Percentiles rank a stretch among this genome's conserved stretches.
These are phyloP conservation scores for Exocentrus adspersus DNA, from an alignment of 2,888 invertebrate genomes.

Conservation along the genomic window DNA sequence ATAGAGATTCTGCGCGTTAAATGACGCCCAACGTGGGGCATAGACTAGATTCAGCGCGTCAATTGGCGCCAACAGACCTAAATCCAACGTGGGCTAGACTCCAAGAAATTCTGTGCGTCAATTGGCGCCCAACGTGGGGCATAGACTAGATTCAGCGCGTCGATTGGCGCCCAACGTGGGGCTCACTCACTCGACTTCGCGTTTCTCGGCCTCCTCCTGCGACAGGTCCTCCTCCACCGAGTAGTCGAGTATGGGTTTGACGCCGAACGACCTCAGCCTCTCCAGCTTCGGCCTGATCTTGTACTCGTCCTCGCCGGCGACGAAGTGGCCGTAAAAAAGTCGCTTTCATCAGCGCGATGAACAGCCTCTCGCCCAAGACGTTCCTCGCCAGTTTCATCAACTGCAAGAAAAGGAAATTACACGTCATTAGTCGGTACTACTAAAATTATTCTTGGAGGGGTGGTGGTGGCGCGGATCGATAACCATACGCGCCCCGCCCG, in stretches of 20 bases:
- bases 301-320: slow-evolving; percentile 93
- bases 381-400: slow-evolving; percentile 83
- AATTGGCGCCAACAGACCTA: too few relatives aligned
- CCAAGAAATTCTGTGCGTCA: too few relatives aligned
- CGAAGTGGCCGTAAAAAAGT: slow-evolving; percentile 99
- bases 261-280: slow-evolving; percentile 91
- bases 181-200: slow-evolving; percentile 87
- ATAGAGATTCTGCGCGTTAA: background rate
- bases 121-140: background rate
- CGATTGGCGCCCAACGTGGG: background rate
- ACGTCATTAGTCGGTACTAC: too few relatives aligned
- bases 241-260: slow-evolving; percentile 98
- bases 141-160: background rate
- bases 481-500: too few relatives aligned
- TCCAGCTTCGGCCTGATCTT: slow-evolving; percentile 87
- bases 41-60: slow-evolving; percentile 93
- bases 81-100: too few relatives aligned
- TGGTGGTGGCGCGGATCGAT: too few relatives aligned
- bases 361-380: slow-evolving; percentile 83
- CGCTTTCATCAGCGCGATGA: slow-evolving; percentile 86
- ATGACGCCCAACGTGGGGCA: slow-evolving; percentile 41
- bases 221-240: slow-evolving; percentile 97
- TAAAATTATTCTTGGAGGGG: too few relatives aligned
- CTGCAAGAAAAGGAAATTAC: slow-evolving; percentile 68
- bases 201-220: slow-evolving; percentile 92